phyloP scores from a whole-genome alignment of 2,888 invertebrate species.

The Elysia crispata region DNA sequence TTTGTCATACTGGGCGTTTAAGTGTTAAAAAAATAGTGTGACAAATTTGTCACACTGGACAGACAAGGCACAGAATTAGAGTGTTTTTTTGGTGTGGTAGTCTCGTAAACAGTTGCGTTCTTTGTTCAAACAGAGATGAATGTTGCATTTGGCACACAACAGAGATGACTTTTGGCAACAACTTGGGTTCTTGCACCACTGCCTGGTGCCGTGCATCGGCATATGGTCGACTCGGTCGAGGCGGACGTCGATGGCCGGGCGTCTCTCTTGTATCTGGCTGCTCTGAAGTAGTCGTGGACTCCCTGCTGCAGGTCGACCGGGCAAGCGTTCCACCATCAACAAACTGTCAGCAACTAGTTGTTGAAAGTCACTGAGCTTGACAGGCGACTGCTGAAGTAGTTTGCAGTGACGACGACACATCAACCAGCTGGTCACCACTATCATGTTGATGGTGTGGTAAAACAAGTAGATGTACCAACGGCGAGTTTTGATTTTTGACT shows the following conservation, averaged over 20 bases:
- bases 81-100: constrained; percentile 33
- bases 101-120: constrained; percentile 44
- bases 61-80: no score
- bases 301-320: neutral
- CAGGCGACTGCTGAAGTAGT: constrained; percentile 38
- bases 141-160: constrained; percentile 35
- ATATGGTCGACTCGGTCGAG: constrained; percentile 34
- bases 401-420: constrained; percentile 49
- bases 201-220: constrained; percentile 26
- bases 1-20: constrained; percentile 35
- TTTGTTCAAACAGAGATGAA: constrained; percentile 43
- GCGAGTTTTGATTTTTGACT: constrained; percentile 45
- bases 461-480: constrained; percentile 53
- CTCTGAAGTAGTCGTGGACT: constrained; percentile 19
- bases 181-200: constrained; percentile 30
- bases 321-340: constrained; percentile 9
- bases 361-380: constrained; percentile 30
- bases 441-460: constrained; percentile 50
- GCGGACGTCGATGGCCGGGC: constrained; percentile 31
- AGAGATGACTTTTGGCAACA: constrained; percentile 19
- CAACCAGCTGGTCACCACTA: constrained; percentile 52
- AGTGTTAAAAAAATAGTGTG: neutral
- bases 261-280: neutral
- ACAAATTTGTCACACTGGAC: constrained; percentile 37
- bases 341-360: constrained; percentile 23